Base-by-base conservation (phyloP, 2,797 vertebrate species). In the Furcifer pardalis region DNA sequence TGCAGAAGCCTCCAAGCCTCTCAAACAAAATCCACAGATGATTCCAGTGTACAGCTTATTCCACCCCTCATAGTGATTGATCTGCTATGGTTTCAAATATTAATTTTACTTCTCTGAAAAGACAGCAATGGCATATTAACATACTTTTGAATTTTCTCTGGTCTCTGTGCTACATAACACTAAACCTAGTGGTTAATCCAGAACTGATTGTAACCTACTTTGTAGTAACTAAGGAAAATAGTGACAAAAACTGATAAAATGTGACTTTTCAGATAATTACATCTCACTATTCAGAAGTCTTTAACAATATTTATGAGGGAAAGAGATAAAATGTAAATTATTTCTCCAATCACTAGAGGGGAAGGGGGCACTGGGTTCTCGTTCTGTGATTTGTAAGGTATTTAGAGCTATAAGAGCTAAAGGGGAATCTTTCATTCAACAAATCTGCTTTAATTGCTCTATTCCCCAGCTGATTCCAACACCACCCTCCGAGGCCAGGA, bases 311-410 rank as follows among this genome's bases (percentile, higher is more conserved):
- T 5, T 25, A 71, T 17, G 0, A 19, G 59, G 71, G 1, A 9
- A 82, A 85, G 0, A 0, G 0, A n/a, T 10, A 59, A 21, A 37
- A 25, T 59, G 52, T 77, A 37, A 25, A 19, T 12, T 73, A 73
- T 30, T 46, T 27, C 52, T 19, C 15, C 52, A 21, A 56, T 56
- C 17, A 56, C 52, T 56, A 19, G 52, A 56, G 52, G 21, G 52
- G 52, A 49, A 49, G 42, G 1, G 21, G 19, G 23, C n/a, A 32
- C 9, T 13, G 35, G 9, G 30, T 19, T 32, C 2, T 35, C 65
- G 17, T 63, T 62, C 3, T 78, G 32, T 63, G 27, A 63, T 42
- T 78, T 6, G 52, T 19, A 63, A n/a, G 8, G 56, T 75, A 81
- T 35, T 65, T 86, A 68, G 37, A n/a, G 7, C 37, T 60, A 32